phyloP scores from a whole-genome alignment of 2,888 invertebrate species.

The Oscheius sp. region DNA sequence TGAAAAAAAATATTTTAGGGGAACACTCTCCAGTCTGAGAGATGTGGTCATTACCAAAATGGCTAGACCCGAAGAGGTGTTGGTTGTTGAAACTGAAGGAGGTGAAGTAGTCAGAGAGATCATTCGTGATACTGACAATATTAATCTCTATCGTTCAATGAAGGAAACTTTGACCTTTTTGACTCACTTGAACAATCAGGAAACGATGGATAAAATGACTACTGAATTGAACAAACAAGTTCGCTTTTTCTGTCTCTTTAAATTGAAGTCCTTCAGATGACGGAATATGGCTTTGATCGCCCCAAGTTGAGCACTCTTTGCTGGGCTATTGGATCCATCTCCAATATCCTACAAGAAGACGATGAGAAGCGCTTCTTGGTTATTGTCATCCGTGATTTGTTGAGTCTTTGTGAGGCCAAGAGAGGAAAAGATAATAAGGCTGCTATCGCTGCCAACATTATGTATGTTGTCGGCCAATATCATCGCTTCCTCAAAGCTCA shows the following conservation, averaged over 20 bases:
- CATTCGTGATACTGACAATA: conserved; percentile 99
- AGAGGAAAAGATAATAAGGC: conserved; percentile 99
- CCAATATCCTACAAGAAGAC: conserved; percentile 98
- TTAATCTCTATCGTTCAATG: conserved; percentile 99
- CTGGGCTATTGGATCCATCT: conserved; percentile 99
- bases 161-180: conserved; percentile 80
- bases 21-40: conserved; percentile 76
- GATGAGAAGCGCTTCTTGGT: conserved; percentile 98
- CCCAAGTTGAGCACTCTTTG: conserved; percentile 97
- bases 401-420: conserved; percentile 97
- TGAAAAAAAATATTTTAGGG: too few relatives aligned
- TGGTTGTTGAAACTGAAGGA: conserved; percentile 99
- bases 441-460: conserved; percentile 98
- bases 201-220: conserved; percentile 98
- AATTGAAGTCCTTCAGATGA: conserved; percentile 74
- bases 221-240: conserved; percentile 92
- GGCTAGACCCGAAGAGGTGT: conserved; percentile 99
- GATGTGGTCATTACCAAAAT: conserved; percentile 98
- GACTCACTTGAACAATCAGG: conserved; percentile 95
- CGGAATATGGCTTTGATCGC: conserved; percentile 98
- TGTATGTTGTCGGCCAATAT: conserved; percentile 99
- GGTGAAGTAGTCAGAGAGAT: conserved; percentile 95
- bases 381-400: conserved; percentile 91
- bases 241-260: not conserved
- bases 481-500: conserved; percentile 97